Evolutionary conservation across 1,140 invertebrate genomes (phyloP).

Genomic region (Drosophila sp.): DNA sequence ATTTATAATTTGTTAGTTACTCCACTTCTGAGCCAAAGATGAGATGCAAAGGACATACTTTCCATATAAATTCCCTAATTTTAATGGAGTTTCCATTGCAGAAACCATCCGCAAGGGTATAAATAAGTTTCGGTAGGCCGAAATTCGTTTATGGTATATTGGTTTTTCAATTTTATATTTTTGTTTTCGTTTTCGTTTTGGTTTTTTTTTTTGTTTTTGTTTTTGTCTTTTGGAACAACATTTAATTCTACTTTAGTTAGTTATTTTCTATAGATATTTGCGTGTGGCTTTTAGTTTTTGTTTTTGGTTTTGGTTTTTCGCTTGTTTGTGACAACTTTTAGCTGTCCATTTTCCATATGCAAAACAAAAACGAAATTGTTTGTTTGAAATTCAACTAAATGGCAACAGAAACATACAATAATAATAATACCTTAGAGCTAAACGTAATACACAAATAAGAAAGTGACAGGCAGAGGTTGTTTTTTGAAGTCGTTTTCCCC

Average conservation of each 20-base stretch:
- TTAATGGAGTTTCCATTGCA: too few species aligned
- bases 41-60: too few species aligned
- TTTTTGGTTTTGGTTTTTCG: constrained; percentile 4
- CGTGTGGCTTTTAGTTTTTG: constrained; percentile 24
- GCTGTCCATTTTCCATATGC: constrained; percentile 46
- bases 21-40: too few species aligned
- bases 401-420: constrained; percentile 54
- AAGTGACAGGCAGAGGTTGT: constrained; percentile 4
- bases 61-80: too few species aligned
- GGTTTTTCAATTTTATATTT: constrained; percentile 17
- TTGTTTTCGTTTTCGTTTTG: background rate
- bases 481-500: background rate
- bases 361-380: constrained; percentile 34
- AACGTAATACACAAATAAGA: constrained; percentile 3
- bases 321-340: constrained; percentile 55
- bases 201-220: background rate
- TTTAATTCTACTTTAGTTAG: constrained; percentile 32
- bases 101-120: background rate
- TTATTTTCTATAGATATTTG: constrained; percentile 3
- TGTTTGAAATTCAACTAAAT: constrained; percentile 58
- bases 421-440: constrained; percentile 29
- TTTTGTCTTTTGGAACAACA: constrained; percentile 33
- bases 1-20: too few species aligned
- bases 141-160: constrained; percentile 33
- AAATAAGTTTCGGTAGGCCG: background rate